phyloP scores from a whole-genome alignment of 2,113 vertebrate species.

The Dolichotis patagonum region DNA sequence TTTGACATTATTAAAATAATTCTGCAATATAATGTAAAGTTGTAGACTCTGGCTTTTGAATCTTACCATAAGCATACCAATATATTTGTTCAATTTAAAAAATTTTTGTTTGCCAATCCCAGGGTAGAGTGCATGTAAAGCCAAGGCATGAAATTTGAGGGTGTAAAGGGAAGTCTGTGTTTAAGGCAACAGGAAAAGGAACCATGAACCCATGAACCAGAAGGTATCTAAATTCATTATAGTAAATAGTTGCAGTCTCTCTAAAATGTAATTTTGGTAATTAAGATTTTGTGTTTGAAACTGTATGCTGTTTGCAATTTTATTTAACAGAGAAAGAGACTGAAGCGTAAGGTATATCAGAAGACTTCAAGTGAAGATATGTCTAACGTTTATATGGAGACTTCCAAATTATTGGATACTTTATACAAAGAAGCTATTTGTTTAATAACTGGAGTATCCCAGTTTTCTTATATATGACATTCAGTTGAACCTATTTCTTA shows the following conservation, averaged over 20 bases:
- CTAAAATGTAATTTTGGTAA: slow-evolving; percentile 31
- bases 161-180: slow-evolving; percentile 33
- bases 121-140: neutral
- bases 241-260: slow-evolving; percentile 36
- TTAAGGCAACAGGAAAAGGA: slow-evolving; percentile 62
- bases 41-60: slow-evolving; percentile 22
- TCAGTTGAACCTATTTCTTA: slow-evolving; percentile 28
- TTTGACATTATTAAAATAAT: neutral
- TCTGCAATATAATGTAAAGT: neutral
- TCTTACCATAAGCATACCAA: neutral
- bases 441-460: slow-evolving; percentile 8
- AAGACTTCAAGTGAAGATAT: slow-evolving; percentile 34
- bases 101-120: slow-evolving; percentile 51
- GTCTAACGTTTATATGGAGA: neutral
- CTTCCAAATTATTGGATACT: neutral
- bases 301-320: slow-evolving; percentile 37
- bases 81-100: slow-evolving; percentile 17
- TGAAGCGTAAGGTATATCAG: neutral
- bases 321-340: slow-evolving; percentile 32
- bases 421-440: neutral
- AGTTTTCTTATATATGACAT: slow-evolving; percentile 24
- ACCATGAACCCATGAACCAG: neutral
- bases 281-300: slow-evolving; percentile 48
- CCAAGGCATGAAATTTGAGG: slow-evolving; percentile 9
- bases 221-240: slow-evolving; percentile 9